Base-by-base conservation (phyloP, 64 coral and sea anemone genomes). In the Montipora sp. region DNA sequence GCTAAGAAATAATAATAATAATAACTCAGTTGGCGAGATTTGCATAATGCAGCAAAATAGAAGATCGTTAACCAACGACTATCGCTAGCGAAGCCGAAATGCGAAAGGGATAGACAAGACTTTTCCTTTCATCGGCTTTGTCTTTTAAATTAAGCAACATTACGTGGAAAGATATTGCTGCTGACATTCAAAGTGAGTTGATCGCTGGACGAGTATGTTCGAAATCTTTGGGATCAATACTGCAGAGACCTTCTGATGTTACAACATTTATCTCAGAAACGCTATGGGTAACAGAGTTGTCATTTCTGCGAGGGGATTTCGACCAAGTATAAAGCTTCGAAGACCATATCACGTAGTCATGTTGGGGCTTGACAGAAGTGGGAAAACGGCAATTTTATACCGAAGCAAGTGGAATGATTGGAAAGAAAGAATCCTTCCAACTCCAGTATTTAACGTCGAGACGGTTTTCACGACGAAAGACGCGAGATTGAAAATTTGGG, bases 381-480 rank as follows among this genome's bases (percentile, higher is more conserved):
- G 98, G 22, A 99, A 99, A 79, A 99, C 98, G 3, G 88, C 94
- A 0, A 96, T 99, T 80, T 90, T 99, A 69, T 99, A 99, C 79
- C 95, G 95, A 71, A 93, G 92, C 67, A 99, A 99, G 22, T 89
- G 95, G 44, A 87, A 88, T 27, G 98, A 99, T 70, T 88, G 86
- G 36, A 85, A 71, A 2, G 87, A 96, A 36, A 89, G 89, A 22
- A 83, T 81, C 8, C 88, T 94, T n/a, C 91, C 98, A 4, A 99
- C 98, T 8, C 95, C 92, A 6, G 94, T 92, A 12, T 99, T 99
- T 72, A 99, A 99, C n/a, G 98, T 99, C 1, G 98, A 99, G 81
- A 94, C 79, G 71, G 87, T 99, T 51, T 77, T 89, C 15, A 91
- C 89, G 23, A 90, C 81, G 13, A 99, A 99, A 77, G 95, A 90